phyloP scores from a whole-genome alignment of 2,888 invertebrate genomes.

The Lordiphosa andalusiaca region DNA sequence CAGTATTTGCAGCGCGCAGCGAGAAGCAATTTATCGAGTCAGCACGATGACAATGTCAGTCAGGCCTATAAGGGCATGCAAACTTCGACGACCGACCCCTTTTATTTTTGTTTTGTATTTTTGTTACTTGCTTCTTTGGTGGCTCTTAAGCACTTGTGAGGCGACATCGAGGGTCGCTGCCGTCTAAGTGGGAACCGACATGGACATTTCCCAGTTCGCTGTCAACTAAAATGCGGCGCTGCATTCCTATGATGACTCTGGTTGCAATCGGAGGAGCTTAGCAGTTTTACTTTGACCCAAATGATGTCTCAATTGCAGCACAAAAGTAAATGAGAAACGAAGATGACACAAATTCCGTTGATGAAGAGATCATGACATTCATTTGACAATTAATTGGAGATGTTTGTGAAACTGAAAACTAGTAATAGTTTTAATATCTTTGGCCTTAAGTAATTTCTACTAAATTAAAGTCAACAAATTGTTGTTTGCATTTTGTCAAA shows the following conservation, averaged over 20 bases:
- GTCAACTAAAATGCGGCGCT: constrained; percentile 33
- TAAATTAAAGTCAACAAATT: no score
- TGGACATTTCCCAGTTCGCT: no score
- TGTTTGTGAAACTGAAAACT: constrained; percentile 19
- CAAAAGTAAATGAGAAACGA: constrained; percentile 23
- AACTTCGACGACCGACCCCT: no score
- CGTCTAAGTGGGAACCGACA: no score
- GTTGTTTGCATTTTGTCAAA: no score
- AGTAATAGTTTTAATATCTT: no score
- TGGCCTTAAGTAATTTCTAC: not conserved
- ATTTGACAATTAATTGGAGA: constrained; percentile 60
- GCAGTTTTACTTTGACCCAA: constrained; percentile 69
- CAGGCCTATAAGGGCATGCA: no score
- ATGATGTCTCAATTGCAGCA: constrained; percentile 69
- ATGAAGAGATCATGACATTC: constrained; percentile 43
- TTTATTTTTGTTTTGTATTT: no score
- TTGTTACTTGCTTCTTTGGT: not conserved
- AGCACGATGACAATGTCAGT: no score
- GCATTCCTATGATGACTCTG: constrained; percentile 17
- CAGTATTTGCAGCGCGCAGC: no score
- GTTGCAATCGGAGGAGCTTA: constrained; percentile 6
- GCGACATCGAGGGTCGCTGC: constrained; percentile 11
- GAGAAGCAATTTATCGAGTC: no score
- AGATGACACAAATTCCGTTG: constrained; percentile 49
- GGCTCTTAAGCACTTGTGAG: constrained; percentile 20